Base-by-base conservation (phyloP, 1,140 invertebrate species). In the Parapsyche elsis region DNA sequence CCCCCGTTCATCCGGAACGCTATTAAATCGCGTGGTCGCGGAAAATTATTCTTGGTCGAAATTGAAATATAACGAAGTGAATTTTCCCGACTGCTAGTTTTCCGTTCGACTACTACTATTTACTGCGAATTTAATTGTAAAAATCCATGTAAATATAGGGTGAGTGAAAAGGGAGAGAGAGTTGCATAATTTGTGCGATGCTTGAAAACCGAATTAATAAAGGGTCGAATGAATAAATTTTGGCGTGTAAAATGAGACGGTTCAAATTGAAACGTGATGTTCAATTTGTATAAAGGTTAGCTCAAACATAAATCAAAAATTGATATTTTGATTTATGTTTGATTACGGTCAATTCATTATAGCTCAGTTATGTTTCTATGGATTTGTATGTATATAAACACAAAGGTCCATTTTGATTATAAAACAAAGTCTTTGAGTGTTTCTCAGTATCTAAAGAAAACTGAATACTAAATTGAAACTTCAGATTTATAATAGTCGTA, bases 211-310 rank as follows among this genome's bases (percentile, higher is more conserved):
- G 19, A 16, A 67, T 23, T 67, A 67, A 26, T 57, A 10, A 57
- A 57, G 53, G 53, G 19, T 57, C 53, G 19, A 21, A 16, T 67
- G 24, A 67, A 67, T 67, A 26, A 67, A 23, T 67, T 67, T 67
- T 10, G 49, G 16, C 10, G 49, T 38, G 30, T 38, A 38, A 38
- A 38, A 38, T 38, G 30, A 4, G 30, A 38, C 30, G 2, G 30
- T 38, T 38, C 30, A 38, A 7, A 38, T 4, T 38, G 30, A 38
- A 38, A 38, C 30, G 30, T 7, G 30, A 38, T 38, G 30, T 38
- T 38, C 30, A 38, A 38, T 38, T 38, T 38, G 30, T 38, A 38
- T 7, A 38, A 38, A 38, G 30, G 30, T 38, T 38, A 38, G 1
- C 1, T 38, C 7, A 7, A 1, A 38, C 1, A 38, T 38, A 4